These are phyloP conservation scores for Actenoides hombroni DNA, from an alignment of 2,113 vertebrate genomes.

Conservation along the genomic window DNA sequence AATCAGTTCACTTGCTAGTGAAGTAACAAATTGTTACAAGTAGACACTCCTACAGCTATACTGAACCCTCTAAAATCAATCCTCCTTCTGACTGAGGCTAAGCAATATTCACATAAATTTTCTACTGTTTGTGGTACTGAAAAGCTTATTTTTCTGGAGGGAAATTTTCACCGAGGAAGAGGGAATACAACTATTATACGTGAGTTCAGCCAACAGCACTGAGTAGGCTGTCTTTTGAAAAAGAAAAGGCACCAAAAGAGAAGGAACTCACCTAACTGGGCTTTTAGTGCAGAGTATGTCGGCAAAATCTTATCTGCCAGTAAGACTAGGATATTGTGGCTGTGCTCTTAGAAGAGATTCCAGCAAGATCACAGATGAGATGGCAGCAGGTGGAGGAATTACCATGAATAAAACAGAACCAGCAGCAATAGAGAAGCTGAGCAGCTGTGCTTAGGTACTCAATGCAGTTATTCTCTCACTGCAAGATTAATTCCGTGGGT, in stretches of 20 bases:
- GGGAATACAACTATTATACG: accelerated
- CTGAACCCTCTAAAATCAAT: not conserved
- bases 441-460: not conserved
- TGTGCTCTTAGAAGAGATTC: not conserved
- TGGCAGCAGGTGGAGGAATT: not conserved
- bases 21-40: not conserved
- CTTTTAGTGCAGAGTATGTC: not conserved
- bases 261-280: accelerated
- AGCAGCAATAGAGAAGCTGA: not conserved
- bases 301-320: not conserved
- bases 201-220: not conserved
- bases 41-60: not conserved
- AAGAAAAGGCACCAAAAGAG: not conserved
- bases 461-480: not conserved
- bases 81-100: not conserved
- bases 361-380: not conserved
- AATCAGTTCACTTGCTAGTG: not conserved
- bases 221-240: not conserved
- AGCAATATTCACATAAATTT: not conserved
- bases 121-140: not conserved
- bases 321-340: not conserved
- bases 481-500: not conserved
- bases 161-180: not conserved
- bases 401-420: slow-evolving; percentile 30
- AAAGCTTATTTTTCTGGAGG: not conserved